Conservation (phyloP, 2,888 invertebrate genomes). For the Parapristionchus giblindavisi region DNA sequence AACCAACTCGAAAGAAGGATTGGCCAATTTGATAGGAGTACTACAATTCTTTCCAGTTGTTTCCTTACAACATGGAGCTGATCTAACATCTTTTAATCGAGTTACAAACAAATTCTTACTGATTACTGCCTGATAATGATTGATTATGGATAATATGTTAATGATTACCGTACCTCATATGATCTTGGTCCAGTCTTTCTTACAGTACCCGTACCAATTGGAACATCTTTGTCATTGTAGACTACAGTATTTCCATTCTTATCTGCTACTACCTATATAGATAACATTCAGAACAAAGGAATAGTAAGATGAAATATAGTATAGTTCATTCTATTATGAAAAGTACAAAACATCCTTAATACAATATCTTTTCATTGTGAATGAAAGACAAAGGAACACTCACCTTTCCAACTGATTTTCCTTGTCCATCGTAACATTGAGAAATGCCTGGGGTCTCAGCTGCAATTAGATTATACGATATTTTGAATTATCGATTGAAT, state of each 20-base stretch:
- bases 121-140: constrained; percentile 60
- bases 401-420: constrained; percentile 65
- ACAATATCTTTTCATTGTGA: background rate
- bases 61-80: constrained; percentile 63
- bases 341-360: no score
- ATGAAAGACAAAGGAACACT: background rate
- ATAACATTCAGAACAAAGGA: background rate
- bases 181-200: constrained; percentile 58
- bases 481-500: background rate
- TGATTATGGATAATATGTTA: background rate
- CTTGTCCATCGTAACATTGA: constrained; percentile 68
- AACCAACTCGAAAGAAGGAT: constrained; percentile 50
- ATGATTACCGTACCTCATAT: constrained; percentile 53
- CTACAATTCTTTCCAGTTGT: constrained; percentile 65
- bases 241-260: constrained; percentile 69
- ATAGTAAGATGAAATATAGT: background rate
- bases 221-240: constrained; percentile 68
- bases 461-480: constrained; percentile 36
- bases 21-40: constrained; percentile 65
- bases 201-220: constrained; percentile 67
- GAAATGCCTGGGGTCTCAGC: constrained; percentile 69
- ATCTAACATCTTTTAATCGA: constrained; percentile 62
- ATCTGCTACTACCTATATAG: constrained; percentile 62
- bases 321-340: background rate
- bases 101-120: constrained; percentile 68